These are phyloP conservation scores for Lomographa bimaculata DNA, from an alignment of 2,888 invertebrate genomes.

Conservation along the genomic window DNA sequence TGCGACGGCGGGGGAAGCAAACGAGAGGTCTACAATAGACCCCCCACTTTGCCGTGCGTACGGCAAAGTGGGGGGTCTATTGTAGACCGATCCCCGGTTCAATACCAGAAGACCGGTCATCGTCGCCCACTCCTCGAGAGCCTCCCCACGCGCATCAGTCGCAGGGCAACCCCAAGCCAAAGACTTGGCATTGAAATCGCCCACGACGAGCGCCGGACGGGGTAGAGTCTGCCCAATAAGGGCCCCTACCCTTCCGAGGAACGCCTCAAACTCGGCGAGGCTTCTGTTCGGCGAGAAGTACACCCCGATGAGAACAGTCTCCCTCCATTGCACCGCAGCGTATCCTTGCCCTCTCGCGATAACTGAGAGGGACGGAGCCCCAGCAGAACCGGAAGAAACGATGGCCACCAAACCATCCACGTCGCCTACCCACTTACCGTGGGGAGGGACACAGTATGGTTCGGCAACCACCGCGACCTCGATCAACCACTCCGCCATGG, in stretches of 20 bases:
- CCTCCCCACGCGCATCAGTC: slow-evolving; percentile 21
- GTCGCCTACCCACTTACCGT: slow-evolving; percentile 18
- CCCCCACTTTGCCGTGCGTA: slow-evolving; percentile 31
- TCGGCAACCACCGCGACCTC: slow-evolving; percentile 27
- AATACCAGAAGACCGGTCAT: slow-evolving; percentile 10
- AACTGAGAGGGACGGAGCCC: neutral
- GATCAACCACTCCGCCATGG: slow-evolving; percentile 25
- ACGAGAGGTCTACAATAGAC: slow-evolving; percentile 21
- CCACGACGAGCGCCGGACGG: slow-evolving; percentile 3
- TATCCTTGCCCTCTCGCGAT: slow-evolving; percentile 9
- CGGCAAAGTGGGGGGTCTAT: too few relatives aligned
- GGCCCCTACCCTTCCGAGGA: slow-evolving; percentile 3
- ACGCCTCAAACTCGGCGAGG: slow-evolving; percentile 15
- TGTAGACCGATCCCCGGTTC: slow-evolving; percentile 23
- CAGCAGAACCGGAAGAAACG: neutral
- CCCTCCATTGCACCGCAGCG: slow-evolving; percentile 16
- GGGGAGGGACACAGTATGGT: slow-evolving; percentile 22
- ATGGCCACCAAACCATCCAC: slow-evolving; percentile 12
- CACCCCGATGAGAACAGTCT: slow-evolving; percentile 1
- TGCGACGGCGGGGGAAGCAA: slow-evolving; percentile 16
- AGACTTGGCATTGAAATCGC: slow-evolving; percentile 21
- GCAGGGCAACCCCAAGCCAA: slow-evolving; percentile 13
- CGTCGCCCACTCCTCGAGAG: slow-evolving; percentile 23
- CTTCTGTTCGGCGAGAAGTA: slow-evolving; percentile 20
- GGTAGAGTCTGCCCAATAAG: slow-evolving; percentile 4